These are phyloP conservation scores for Limnodromus scolopaceus DNA, from an alignment of 2,797 vertebrate species.

Conservation along the genomic window DNA sequence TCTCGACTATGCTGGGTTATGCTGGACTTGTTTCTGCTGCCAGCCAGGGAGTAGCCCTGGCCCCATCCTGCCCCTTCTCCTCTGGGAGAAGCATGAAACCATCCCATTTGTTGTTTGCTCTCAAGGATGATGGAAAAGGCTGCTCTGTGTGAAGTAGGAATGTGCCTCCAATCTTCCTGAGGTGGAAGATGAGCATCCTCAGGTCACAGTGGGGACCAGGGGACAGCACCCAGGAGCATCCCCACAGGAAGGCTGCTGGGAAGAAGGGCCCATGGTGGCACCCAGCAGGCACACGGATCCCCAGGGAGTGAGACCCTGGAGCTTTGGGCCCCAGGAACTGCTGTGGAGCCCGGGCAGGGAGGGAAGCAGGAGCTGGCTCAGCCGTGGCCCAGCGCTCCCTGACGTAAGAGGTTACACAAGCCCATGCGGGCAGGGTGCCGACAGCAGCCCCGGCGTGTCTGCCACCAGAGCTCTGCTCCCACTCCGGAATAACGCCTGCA, in stretches of 20 bases:
- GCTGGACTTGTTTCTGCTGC: background rate
- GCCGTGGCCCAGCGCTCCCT: background rate
- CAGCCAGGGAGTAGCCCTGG: background rate
- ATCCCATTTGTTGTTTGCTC: background rate
- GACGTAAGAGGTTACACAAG: constrained; percentile 35
- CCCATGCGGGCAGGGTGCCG: background rate
- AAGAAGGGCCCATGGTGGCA: too few relatives aligned
- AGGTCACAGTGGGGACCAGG: rapidly evolving
- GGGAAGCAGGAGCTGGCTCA: background rate
- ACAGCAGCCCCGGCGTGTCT: background rate
- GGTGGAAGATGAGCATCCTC: background rate
- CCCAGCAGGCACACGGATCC: background rate
- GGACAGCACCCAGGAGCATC: background rate
- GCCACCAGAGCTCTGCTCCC: background rate
- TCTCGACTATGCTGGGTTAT: background rate
- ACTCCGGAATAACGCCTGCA: background rate
- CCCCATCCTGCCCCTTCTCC: background rate
- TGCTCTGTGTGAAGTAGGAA: rapidly evolving
- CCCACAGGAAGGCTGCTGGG: rapidly evolving
- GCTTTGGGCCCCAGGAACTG: background rate
- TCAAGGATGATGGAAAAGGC: background rate
- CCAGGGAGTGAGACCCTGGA: rapidly evolving
- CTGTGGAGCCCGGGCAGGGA: rapidly evolving
- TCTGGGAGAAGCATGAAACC: background rate
- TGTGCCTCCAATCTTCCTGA: too few relatives aligned